These are phyloP conservation scores for Porites evermanni DNA, from an alignment of 92 coral and sea anemone species.

Conservation along the genomic window DNA sequence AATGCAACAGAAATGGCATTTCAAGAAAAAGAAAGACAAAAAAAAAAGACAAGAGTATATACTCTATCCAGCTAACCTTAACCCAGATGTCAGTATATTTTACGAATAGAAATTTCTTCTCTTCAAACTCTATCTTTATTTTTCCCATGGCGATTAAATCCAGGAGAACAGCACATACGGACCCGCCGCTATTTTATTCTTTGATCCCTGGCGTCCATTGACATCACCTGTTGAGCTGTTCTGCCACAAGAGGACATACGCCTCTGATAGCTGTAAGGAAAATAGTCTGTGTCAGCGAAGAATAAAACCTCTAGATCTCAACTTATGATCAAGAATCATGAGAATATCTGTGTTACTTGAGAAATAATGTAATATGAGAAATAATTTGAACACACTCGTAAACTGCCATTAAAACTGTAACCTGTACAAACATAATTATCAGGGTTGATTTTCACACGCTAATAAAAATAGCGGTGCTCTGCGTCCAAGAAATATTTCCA, in stretches of 20 bases:
- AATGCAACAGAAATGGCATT: too few relatives aligned
- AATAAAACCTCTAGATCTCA: neutral
- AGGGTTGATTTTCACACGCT: too few relatives aligned
- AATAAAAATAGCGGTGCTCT: too few relatives aligned
- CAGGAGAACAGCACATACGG: conserved; percentile 64
- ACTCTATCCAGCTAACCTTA: conserved; percentile 17
- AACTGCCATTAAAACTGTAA: too few relatives aligned
- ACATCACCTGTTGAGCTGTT: conserved; percentile 67
- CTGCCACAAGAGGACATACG: conserved; percentile 78
- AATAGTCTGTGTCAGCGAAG: neutral
- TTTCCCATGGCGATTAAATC: conserved; percentile 71
- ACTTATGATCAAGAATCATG: too few relatives aligned
- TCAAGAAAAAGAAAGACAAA: too few relatives aligned
- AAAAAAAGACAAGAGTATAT: too few relatives aligned
- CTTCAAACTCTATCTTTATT: conserved; percentile 54
- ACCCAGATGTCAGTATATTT: conserved; percentile 39
- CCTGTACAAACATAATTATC: too few relatives aligned
- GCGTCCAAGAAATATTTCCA: too few relatives aligned
- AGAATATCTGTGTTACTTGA: too few relatives aligned
- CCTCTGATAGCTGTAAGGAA: conserved; percentile 63
- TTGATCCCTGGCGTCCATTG: conserved; percentile 67
- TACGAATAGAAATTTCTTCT: conserved; percentile 54
- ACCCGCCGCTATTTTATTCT: conserved; percentile 63
- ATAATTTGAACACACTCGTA: too few relatives aligned
- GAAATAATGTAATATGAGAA: too few relatives aligned